Base-by-base conservation (phyloP, 2,888 invertebrate genomes). In the Thera britannica region DNA sequence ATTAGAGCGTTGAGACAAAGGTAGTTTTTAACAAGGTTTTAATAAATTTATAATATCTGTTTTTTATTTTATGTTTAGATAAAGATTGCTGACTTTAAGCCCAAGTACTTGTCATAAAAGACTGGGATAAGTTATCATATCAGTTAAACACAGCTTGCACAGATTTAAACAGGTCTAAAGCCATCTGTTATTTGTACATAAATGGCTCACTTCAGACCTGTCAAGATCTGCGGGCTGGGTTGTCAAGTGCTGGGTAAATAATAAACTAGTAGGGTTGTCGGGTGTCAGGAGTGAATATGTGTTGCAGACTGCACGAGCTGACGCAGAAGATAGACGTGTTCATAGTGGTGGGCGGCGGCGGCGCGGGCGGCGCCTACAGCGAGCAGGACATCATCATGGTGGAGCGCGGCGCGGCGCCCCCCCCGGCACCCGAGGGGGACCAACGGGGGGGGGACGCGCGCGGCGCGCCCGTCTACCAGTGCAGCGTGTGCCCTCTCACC, bases 311-410 rank as follows among this genome's bases (percentile, higher is more conserved):
- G 6, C 88, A 91, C 60, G 92, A 92, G 72, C 75, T 93, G 48
- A 92, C 93, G 0, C 90, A 92, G 78, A 92, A 92, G 77, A 91
- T 93, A 35, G 92, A 93, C 65, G 93, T 93, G 34, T 93, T 92
- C 75, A 92, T 93, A 48, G 93, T 93, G 38, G 92, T 93, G 52
- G 92, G 92, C 0, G 88, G 88, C 0, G 87, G 84, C 0, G 88
- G 85, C 1, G 81, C 82, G 0, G 84, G 82, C 0, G 89, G 88
- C 2, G 79, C 87, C 0, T 93, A 93, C 73, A 89, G 83, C 61
- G 92, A 92, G 71, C 90, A 92, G 67, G 93, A 93, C 69, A 90
- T 93, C 58, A 92, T 93, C 57, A 90, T 90, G 90, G 93, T 93
- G 72, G 91, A 92, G 68, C 83, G 86, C 3, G 88, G 85, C 2